Conservation (phyloP, 2,797 vertebrate species). For the Chromis chromis region DNA sequence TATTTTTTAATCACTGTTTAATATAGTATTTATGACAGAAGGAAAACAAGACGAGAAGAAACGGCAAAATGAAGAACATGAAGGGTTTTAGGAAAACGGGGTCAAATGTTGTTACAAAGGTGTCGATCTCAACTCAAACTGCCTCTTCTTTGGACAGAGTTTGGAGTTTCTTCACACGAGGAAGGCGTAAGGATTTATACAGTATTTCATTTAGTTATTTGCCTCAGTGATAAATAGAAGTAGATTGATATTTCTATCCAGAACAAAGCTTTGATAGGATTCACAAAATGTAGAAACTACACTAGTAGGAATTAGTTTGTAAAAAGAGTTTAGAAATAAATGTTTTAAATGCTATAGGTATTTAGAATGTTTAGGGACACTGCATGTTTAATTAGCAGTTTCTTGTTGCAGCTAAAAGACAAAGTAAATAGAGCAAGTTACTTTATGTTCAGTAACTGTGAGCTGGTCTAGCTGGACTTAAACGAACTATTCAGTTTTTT, state of each 20-base stretch:
- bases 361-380: too few species aligned
- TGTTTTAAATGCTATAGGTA: too few species aligned
- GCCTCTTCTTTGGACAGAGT: constrained; percentile 27
- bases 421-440: too few species aligned
- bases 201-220: not conserved
- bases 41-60: not conserved
- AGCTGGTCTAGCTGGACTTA: too few species aligned
- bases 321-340: too few species aligned
- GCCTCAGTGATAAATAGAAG: not conserved
- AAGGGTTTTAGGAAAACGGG: constrained; percentile 1
- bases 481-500: too few species aligned
- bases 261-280: too few species aligned
- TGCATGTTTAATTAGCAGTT: too few species aligned
- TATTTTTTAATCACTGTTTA: not conserved
- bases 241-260: not conserved
- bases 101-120: not conserved
- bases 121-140: not conserved
- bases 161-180: constrained; percentile 35
- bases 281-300: not conserved
- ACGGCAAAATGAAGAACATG: not conserved
- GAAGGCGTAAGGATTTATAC: constrained; percentile 31
- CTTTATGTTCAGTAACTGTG: too few species aligned
- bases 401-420: too few species aligned
- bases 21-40: constrained; percentile 11
- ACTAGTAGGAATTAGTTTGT: too few species aligned